Evolutionary conservation across 2,888 invertebrate genomes (phyloP).

Genomic region (Xestia sexstrigata): DNA sequence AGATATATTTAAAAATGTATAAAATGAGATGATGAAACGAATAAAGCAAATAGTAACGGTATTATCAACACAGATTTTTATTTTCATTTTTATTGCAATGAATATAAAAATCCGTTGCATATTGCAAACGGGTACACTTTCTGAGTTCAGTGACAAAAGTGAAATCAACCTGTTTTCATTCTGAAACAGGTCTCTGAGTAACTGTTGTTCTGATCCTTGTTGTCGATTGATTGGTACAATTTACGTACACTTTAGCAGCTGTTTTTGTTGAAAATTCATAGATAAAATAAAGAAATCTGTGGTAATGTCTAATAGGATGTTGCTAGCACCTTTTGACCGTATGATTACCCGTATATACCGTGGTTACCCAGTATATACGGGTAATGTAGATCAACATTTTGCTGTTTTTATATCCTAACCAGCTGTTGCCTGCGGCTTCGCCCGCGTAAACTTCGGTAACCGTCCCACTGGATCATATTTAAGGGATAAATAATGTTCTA

Average conservation of each 20-base stretch:
- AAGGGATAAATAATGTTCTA: too few relatives aligned
- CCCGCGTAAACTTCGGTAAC: too few relatives aligned
- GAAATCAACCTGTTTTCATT: slow-evolving; percentile 59
- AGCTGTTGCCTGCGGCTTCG: too few relatives aligned
- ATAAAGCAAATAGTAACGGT: background rate
- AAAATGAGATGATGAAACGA: too few relatives aligned
- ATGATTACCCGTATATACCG: background rate
- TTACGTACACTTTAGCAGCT: background rate
- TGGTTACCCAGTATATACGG: too few relatives aligned
- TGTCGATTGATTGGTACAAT: background rate
- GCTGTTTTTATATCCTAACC: background rate
- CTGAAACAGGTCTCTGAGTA: slow-evolving; percentile 40
- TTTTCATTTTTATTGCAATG: slow-evolving; percentile 10
- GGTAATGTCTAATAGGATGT: background rate
- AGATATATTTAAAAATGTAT: too few relatives aligned
- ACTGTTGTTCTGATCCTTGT: slow-evolving; percentile 27
- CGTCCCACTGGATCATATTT: too few relatives aligned
- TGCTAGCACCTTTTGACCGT: background rate
- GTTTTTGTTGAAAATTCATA: background rate
- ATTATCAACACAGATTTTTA: background rate
- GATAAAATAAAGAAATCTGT: background rate
- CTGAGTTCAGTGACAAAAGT: slow-evolving; percentile 41
- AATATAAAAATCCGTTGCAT: slow-evolving; percentile 10
- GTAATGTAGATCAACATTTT: background rate
- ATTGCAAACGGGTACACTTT: slow-evolving; percentile 31